phyloP scores from a whole-genome alignment of 2,888 invertebrate species.

The Mycalesis mineus region DNA sequence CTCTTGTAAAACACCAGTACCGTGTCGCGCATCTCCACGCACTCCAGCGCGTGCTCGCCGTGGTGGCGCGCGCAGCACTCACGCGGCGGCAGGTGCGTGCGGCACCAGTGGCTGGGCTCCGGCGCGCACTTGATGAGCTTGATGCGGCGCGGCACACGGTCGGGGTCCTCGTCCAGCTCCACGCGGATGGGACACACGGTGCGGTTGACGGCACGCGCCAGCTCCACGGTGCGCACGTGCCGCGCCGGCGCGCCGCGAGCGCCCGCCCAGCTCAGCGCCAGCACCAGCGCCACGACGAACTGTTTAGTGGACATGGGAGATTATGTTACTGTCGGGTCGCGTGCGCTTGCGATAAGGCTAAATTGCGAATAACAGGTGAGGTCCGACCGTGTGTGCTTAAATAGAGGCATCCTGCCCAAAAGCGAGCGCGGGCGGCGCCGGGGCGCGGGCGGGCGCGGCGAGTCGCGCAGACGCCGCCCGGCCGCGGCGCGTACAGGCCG shows the following conservation, averaged over 20 bases:
- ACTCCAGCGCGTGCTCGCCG: slow-evolving; percentile 50
- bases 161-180: slow-evolving; percentile 45
- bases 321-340: slow-evolving; percentile 24
- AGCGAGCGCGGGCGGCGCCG: background rate
- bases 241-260: slow-evolving; percentile 20
- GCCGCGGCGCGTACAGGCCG: slow-evolving; percentile 23
- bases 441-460: slow-evolving; percentile 17
- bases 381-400: slow-evolving; percentile 22
- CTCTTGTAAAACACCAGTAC: slow-evolving; percentile 56
- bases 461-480: slow-evolving; percentile 1
- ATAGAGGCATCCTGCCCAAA: slow-evolving; percentile 14
- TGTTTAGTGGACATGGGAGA: slow-evolving; percentile 5
- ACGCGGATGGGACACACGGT: slow-evolving; percentile 63
- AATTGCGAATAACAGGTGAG: slow-evolving; percentile 47
- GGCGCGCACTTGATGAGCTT: slow-evolving; percentile 58
- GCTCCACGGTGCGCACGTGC: slow-evolving; percentile 39
- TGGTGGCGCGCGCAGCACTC: slow-evolving; percentile 61
- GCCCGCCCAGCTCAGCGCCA: slow-evolving; percentile 26
- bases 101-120: slow-evolving; percentile 53
- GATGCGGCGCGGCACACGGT: slow-evolving; percentile 59
- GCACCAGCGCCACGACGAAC: slow-evolving; percentile 26
- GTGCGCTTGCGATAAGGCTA: slow-evolving; percentile 41
- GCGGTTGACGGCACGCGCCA: slow-evolving; percentile 49
- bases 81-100: slow-evolving; percentile 42
- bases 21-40: slow-evolving; percentile 63